Evolutionary conservation across 2,113 vertebrate species (phyloP).

Genomic region (Phalacrocorax carbo): DNA sequence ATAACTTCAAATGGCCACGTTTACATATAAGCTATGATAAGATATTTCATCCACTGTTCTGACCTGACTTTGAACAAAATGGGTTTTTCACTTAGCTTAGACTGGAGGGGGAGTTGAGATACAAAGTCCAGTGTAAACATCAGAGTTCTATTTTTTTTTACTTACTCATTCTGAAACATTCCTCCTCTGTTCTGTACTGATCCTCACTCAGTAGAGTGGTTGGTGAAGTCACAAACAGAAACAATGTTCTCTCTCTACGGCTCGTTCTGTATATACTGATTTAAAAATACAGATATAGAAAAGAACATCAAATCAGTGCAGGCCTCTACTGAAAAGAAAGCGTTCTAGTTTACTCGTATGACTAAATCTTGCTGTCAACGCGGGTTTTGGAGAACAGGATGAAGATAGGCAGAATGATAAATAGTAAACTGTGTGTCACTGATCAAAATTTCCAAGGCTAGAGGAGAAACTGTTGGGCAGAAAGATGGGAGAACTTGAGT

Average conservation of each 20-base stretch:
- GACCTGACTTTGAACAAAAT: not conserved
- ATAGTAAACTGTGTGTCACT: not conserved
- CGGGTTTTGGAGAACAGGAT: not conserved
- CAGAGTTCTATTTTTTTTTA: not conserved
- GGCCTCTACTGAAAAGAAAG: not conserved
- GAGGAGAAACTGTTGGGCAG: not conserved
- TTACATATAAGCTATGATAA: fast-evolving
- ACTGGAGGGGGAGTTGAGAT: not conserved
- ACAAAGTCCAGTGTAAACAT: not conserved
- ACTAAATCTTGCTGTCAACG: not conserved
- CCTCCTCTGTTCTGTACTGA: not conserved
- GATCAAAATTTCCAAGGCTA: not conserved
- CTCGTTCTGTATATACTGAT: not conserved
- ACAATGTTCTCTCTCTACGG: not conserved
- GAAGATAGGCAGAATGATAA: not conserved
- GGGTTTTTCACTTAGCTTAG: not conserved
- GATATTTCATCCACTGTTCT: not conserved
- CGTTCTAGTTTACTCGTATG: not conserved
- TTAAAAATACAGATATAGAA: not conserved
- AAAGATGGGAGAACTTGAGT: not conserved
- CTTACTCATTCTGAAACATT: slow-evolving; percentile 10
- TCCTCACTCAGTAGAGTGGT: not conserved
- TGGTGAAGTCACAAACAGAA: not conserved
- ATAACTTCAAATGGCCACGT: not conserved
- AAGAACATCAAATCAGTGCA: not conserved